These are phyloP conservation scores for Malachius bipustulatus DNA, from an alignment of 2,888 invertebrate genomes.

Conservation along the genomic window DNA sequence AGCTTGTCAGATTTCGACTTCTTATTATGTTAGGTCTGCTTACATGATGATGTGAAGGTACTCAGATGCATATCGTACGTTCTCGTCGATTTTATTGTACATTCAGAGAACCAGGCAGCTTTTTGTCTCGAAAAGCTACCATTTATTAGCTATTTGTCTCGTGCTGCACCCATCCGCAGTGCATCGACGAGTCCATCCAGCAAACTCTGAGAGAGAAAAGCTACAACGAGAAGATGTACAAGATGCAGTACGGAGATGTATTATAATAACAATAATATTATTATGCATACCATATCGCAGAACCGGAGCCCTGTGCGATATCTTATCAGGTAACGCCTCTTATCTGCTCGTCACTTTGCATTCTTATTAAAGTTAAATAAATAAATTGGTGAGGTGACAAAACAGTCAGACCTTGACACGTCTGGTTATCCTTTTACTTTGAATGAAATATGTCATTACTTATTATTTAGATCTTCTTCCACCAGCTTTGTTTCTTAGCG, in stretches of 20 bases:
- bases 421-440: no score
- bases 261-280: no score
- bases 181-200: constrained; percentile 95
- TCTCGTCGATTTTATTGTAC: constrained; percentile 90
- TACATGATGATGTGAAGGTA: constrained; percentile 99
- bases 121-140: constrained; percentile 83
- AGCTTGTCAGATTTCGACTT: constrained; percentile 96
- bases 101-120: constrained; percentile 92
- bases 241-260: constrained; percentile 91
- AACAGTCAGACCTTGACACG: no score
- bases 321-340: no score
- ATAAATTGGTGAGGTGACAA: no score
- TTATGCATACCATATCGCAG: no score
- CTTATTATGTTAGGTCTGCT: constrained; percentile 98
- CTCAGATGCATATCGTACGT: constrained; percentile 96
- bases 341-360: no score
- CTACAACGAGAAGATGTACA: constrained; percentile 93
- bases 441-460: no score
- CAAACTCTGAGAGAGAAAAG: constrained; percentile 78
- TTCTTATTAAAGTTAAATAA: no score
- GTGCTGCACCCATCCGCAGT: constrained; percentile 97
- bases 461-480: no score
- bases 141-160: constrained; percentile 87
- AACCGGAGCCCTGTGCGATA: no score
- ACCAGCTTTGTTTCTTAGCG: no score